These are phyloP conservation scores for Apamea epomidion DNA, from an alignment of 2,888 invertebrate genomes.

Conservation along the genomic window DNA sequence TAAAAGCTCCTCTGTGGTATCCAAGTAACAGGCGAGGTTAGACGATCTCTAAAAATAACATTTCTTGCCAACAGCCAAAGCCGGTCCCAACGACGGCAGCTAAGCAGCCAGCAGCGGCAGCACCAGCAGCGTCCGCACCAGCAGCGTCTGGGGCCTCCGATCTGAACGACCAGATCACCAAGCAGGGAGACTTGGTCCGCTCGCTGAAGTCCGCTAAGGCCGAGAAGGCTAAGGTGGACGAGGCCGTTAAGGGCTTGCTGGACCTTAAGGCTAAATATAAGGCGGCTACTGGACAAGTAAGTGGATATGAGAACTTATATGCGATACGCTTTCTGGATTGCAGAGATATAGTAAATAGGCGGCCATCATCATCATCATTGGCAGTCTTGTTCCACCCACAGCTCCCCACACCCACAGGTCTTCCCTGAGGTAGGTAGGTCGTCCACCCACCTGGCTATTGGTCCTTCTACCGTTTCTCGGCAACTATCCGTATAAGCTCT, in stretches of 20 bases:
- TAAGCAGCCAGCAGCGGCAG: constrained; percentile 69
- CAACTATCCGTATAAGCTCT: too few relatives aligned
- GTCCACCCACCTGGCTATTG: too few relatives aligned
- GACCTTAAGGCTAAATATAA: constrained; percentile 94
- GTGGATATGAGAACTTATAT: background rate
- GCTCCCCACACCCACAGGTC: too few relatives aligned
- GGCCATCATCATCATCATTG: too few relatives aligned
- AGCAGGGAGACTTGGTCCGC: constrained; percentile 92
- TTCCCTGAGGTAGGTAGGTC: too few relatives aligned
- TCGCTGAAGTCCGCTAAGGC: constrained; percentile 93
- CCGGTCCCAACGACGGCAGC: constrained; percentile 70
- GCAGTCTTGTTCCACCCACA: too few relatives aligned
- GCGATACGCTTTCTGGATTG: too few relatives aligned
- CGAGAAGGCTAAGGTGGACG: constrained; percentile 88
- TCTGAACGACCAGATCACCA: constrained; percentile 82
- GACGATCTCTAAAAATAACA: background rate
- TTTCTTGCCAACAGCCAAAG: constrained; percentile 77
- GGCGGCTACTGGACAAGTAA: constrained; percentile 81
- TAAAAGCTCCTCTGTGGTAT: too few relatives aligned
- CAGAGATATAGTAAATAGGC: too few relatives aligned
- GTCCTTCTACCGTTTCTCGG: too few relatives aligned
- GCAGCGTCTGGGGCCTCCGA: constrained; percentile 45
- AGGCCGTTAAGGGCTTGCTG: constrained; percentile 90
- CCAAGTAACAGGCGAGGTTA: too few relatives aligned
- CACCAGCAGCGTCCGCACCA: constrained; percentile 44